Evolutionary conservation across 2,797 vertebrate genomes (phyloP).

Genomic region (Fundulus diaphanus): DNA sequence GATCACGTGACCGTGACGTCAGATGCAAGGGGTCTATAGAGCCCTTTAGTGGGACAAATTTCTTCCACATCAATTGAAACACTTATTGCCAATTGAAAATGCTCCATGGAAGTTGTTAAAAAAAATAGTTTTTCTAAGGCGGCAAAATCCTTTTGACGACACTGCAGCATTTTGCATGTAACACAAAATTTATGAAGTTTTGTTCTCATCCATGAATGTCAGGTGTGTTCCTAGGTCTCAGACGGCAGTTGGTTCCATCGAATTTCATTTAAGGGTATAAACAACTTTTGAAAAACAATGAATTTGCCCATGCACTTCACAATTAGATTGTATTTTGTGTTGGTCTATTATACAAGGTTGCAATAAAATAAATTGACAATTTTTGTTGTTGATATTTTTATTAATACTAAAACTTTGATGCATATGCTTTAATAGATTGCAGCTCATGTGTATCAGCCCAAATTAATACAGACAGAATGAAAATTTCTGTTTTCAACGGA

Average conservation of each 20-base stretch:
- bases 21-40: too few relatives aligned
- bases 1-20: too few relatives aligned
- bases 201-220: too few relatives aligned
- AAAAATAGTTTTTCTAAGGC: too few relatives aligned
- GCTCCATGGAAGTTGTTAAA: too few relatives aligned
- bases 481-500: conserved; percentile 45
- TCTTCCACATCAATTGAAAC: too few relatives aligned
- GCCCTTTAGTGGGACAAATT: too few relatives aligned
- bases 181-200: too few relatives aligned
- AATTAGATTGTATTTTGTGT: neutral
- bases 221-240: neutral
- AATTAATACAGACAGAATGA: conserved; percentile 36
- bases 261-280: neutral
- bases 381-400: neutral
- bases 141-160: too few relatives aligned
- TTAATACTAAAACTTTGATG: too few relatives aligned
- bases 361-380: neutral
- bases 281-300: neutral
- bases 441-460: neutral
- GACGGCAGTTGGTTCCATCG: neutral
- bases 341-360: neutral
- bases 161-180: too few relatives aligned
- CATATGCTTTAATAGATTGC: neutral
- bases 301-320: neutral
- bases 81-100: too few relatives aligned